phyloP scores from a whole-genome alignment of 2,797 vertebrate genomes.

The Chelidonichthys spinosus region DNA sequence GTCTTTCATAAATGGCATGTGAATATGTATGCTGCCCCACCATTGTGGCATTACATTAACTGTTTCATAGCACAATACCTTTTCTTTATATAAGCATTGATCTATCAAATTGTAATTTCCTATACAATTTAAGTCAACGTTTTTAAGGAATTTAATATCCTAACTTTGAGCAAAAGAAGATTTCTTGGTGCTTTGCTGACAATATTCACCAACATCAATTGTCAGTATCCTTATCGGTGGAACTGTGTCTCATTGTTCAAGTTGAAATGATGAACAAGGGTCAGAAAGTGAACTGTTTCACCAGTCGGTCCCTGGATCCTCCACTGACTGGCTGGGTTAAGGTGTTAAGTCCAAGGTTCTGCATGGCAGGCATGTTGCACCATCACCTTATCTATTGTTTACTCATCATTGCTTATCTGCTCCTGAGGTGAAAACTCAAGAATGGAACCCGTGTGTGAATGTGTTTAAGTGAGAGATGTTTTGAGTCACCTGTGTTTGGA shows the following conservation, averaged over 20 bases:
- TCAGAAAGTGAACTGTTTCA: conserved; percentile 53
- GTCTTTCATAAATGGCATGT: too few species aligned
- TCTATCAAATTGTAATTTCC: neutral
- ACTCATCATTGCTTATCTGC: conserved; percentile 69
- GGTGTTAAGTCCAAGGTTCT: conserved; percentile 67
- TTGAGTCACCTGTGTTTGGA: neutral
- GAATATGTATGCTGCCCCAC: neutral
- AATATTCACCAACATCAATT: neutral
- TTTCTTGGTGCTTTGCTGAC: neutral
- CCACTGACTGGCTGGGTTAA: conserved; percentile 6
- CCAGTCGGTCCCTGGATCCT: conserved; percentile 11
- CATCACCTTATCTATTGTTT: conserved; percentile 64
- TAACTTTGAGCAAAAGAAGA: neutral
- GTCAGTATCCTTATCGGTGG: conserved; percentile 11
- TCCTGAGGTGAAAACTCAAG: conserved; percentile 33
- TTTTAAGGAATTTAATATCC: neutral
- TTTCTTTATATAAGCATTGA: neutral
- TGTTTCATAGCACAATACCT: neutral
- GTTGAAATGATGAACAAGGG: conserved; percentile 58
- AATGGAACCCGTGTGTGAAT: conserved; percentile 52
- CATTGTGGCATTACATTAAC: neutral
- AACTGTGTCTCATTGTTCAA: conserved; percentile 13
- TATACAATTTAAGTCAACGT: neutral
- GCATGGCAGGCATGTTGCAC: conserved; percentile 46
- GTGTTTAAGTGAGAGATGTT: conserved; percentile 13